A percentile compares a stretch with the other conserved stretches of the same genome.
Conservation (phyloP, 1,140 invertebrate genomes). For the Antheraea mylitta region DNA sequence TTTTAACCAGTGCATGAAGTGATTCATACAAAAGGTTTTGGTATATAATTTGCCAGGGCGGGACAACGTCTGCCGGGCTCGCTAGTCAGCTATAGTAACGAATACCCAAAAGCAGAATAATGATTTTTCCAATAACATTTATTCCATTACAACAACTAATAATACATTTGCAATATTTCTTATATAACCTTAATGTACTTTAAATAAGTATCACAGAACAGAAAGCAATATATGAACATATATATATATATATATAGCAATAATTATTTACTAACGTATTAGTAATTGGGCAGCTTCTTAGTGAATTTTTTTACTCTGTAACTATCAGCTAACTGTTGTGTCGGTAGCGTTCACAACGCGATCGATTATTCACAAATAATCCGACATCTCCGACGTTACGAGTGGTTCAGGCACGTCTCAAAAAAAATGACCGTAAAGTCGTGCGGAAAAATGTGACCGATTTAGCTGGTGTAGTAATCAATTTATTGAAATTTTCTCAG, state of each 20-base stretch:
- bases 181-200: too few relatives aligned
- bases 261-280: neutral
- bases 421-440: constrained; percentile 62
- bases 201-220: too few relatives aligned
- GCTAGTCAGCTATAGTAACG: too few relatives aligned
- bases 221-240: too few relatives aligned
- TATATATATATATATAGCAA: neutral
- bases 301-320: neutral
- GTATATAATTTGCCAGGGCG: too few relatives aligned
- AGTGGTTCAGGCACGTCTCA: constrained; percentile 44
- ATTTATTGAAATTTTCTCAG: constrained; percentile 14
- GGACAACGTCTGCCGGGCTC: too few relatives aligned
- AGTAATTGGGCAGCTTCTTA: neutral
- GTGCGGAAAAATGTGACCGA: constrained; percentile 53
- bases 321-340: neutral
- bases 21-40: too few relatives aligned
- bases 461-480: constrained; percentile 10
- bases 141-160: too few relatives aligned
- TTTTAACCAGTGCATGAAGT: too few relatives aligned
- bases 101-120: too few relatives aligned
- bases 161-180: too few relatives aligned
- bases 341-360: constrained; percentile 23
- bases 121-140: too few relatives aligned
- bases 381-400: constrained; percentile 42
- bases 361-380: constrained; percentile 64